Evolutionary conservation across 2,113 vertebrate species (phyloP).

Genomic region (Labeo catla): DNA sequence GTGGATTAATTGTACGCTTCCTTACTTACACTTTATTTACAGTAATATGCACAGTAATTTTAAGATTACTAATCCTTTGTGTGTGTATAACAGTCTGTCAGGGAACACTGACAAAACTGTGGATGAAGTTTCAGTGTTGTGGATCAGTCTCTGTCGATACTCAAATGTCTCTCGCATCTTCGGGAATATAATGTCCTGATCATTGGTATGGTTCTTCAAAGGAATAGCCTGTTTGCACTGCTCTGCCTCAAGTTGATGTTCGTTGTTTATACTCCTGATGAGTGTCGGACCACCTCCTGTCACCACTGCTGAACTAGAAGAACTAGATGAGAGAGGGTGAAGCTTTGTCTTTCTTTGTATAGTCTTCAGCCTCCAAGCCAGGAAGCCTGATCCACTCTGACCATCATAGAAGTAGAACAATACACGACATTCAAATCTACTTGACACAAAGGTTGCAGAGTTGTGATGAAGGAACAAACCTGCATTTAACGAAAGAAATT

Average conservation of each 20-base stretch:
- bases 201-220: too few relatives aligned
- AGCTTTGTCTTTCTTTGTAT: constrained; percentile 47
- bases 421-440: not conserved
- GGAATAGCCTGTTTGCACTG: constrained; percentile 22
- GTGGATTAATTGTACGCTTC: too few relatives aligned
- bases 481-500: too few relatives aligned
- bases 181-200: too few relatives aligned
- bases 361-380: constrained; percentile 54
- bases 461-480: not conserved
- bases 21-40: not conserved
- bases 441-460: not conserved
- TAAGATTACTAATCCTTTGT: constrained; percentile 32
- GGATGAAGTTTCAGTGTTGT: constrained; percentile 2
- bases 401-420: constrained; percentile 43
- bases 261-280: not conserved
- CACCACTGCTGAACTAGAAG: not conserved
- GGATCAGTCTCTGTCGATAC: constrained; percentile 25
- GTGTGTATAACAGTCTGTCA: constrained; percentile 30
- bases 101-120: constrained; percentile 40
- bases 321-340: not conserved
- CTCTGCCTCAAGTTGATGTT: not conserved
- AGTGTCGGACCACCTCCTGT: constrained; percentile 15
- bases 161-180: not conserved
- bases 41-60: not conserved
- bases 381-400: constrained; percentile 50